Evolutionary conservation across 2,113 vertebrate genomes (phyloP).

Genomic region (Scatophagus argus): DNA sequence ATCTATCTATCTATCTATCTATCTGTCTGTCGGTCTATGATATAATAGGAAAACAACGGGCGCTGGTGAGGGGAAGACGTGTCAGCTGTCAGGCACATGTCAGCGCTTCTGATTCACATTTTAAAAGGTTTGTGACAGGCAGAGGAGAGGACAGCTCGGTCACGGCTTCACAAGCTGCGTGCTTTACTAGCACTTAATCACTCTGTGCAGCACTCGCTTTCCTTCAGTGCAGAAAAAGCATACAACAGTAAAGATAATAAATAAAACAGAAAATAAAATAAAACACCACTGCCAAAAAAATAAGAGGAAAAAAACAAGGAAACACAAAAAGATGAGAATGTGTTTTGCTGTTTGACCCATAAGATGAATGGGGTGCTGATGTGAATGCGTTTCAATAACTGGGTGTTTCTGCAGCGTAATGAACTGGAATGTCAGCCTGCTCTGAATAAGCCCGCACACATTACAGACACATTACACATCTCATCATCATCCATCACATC

Average conservation of each 20-base stretch:
- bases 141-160: conserved; percentile 17
- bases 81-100: conserved; percentile 19
- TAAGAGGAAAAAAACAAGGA: background rate
- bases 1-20: too few relatives aligned
- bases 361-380: conserved; percentile 40
- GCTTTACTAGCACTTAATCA: conserved; percentile 20
- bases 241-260: background rate
- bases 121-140: conserved; percentile 14
- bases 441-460: conserved; percentile 18
- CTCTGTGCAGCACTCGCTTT: background rate
- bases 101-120: conserved; percentile 4
- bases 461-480: conserved; percentile 32
- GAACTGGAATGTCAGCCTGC: conserved; percentile 49
- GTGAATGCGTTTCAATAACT: conserved; percentile 26
- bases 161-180: background rate
- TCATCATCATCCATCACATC: too few relatives aligned
- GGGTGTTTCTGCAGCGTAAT: conserved; percentile 42
- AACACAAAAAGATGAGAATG: background rate
- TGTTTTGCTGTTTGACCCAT: background rate
- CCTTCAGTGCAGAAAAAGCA: background rate
- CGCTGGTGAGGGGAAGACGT: background rate
- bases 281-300: too few relatives aligned
- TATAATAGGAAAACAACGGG: too few relatives aligned
- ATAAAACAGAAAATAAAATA: background rate
- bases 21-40: too few relatives aligned